Percentiles rank a stretch among this genome's conserved stretches.
Evolutionary conservation across 1,140 invertebrate species (phyloP).

Genomic region (Drosophila bocki): DNA sequence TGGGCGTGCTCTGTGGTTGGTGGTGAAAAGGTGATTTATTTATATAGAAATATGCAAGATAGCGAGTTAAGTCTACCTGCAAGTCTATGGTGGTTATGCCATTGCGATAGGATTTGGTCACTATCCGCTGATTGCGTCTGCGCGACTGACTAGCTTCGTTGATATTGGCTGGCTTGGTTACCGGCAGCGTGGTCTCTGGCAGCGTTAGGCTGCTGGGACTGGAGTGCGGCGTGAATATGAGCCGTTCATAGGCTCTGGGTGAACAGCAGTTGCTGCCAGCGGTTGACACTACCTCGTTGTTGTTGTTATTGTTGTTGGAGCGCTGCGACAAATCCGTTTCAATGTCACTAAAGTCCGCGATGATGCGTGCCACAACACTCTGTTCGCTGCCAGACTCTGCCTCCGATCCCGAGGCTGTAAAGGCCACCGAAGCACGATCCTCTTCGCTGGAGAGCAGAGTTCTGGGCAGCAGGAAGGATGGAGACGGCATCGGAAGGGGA

Average conservation of each 20-base stretch:
- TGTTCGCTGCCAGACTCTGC: constrained; percentile 68
- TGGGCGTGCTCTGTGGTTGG: constrained; percentile 43
- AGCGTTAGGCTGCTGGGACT: constrained; percentile 44
- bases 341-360: constrained; percentile 83
- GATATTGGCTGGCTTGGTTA: constrained; percentile 19
- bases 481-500: constrained; percentile 22
- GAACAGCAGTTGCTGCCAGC: constrained; percentile 29
- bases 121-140: constrained; percentile 75
- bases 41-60: neutral
- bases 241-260: constrained; percentile 49
- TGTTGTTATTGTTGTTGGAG: constrained; percentile 35
- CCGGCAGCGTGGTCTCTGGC: constrained; percentile 60
- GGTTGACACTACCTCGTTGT: constrained; percentile 18
- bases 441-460: constrained; percentile 56
- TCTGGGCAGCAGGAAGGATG: constrained; percentile 48
- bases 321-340: constrained; percentile 73
- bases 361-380: constrained; percentile 81
- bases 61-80: constrained; percentile 22
- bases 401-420: constrained; percentile 58
- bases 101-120: constrained; percentile 80
- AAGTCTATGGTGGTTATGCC: constrained; percentile 80
- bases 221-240: constrained; percentile 63
- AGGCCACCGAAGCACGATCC: constrained; percentile 55
- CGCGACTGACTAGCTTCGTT: constrained; percentile 65
- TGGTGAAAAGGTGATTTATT: too few species aligned